Base-by-base conservation (phyloP, 2,888 invertebrate species). In the Emmelina monodactyla region DNA sequence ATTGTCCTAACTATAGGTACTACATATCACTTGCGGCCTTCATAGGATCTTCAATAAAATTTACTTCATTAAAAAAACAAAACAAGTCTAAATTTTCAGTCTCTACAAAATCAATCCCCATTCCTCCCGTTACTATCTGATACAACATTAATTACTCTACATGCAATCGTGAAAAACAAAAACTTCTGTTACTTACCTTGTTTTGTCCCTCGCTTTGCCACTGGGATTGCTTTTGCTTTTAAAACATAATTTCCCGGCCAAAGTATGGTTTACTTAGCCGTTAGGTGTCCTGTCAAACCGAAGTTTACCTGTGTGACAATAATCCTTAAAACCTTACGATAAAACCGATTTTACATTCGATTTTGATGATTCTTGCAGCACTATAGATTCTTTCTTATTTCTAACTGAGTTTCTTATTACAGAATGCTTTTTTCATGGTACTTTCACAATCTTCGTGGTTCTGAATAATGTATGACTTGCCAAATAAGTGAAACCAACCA, bases 401-500 rank as follows among this genome's bases (percentile, higher is more conserved):
- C 49, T 62, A 66, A 60, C 50, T 58, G 49, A 53, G 51, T 58
- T 55, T 58, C 52, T 56, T 53, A 54, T 48, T 57, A 52, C 54
- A 51, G 58, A 54, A 49, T 50, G 47, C 54, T 58, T 55, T 54
- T 53, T 58, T 61, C 58, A 62, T 69, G 55, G 45, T 67, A 57
- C 55, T 56, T 57, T 59, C 51, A 49, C 55, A 57, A 47, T 57
- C 59, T 54, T 58, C 55, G 60, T 59, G 60, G 62, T 66, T 51
- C 59, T 62, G 63, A 58, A 56, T 58, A 58, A 62, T 66, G 58
- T 62, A 57, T 62, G 67, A 65, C 73, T 71, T 71, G 75, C 70
- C 75, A 68, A 70, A 63, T 59, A 65, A 63, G 66, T 66, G 64
- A 69, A 66, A 67, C 58, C 53, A 57, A 73, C 62, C 78, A 79